These are phyloP conservation scores for Dermatemys mawii DNA, from an alignment of 2,113 vertebrate species.

Conservation along the genomic window DNA sequence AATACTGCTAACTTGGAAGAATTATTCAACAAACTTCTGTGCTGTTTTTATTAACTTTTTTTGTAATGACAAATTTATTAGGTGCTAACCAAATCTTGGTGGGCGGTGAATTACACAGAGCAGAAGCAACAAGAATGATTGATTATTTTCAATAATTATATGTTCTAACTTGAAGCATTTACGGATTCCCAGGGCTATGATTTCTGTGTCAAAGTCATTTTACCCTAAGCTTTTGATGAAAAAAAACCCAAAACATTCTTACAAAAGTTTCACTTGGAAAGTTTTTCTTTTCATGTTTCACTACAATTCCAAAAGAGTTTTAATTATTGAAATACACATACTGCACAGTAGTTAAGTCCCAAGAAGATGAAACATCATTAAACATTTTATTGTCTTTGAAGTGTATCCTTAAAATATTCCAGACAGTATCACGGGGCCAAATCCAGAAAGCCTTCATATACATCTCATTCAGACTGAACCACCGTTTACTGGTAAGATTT, in stretches of 20 bases:
- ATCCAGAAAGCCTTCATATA: neutral
- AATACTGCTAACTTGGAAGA: neutral
- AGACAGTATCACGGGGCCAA: neutral
- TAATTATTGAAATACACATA: constrained; percentile 20
- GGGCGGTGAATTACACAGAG: neutral
- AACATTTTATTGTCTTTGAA: constrained; percentile 27
- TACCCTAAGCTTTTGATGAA: neutral
- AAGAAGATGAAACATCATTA: constrained; percentile 28
- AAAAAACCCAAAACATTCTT: neutral
- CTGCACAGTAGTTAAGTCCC: neutral
- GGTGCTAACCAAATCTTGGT: neutral
- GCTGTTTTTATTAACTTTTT: neutral
- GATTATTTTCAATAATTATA: constrained; percentile 18
- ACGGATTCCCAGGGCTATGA: neutral
- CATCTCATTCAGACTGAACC: neutral
- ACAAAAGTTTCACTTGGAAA: neutral
- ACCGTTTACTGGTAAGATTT: neutral
- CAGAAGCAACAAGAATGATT: neutral
- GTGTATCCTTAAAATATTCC: neutral
- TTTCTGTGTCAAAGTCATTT: constrained; percentile 6
- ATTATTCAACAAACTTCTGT: neutral
- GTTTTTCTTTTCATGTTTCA: neutral
- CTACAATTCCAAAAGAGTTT: neutral
- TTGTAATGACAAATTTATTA: neutral
- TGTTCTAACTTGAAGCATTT: constrained; percentile 2